A percentile compares a stretch with the other conserved stretches of the same genome.
phyloP scores from a whole-genome alignment of 1,140 invertebrate genomes.

The Campoletis sonorensis region DNA sequence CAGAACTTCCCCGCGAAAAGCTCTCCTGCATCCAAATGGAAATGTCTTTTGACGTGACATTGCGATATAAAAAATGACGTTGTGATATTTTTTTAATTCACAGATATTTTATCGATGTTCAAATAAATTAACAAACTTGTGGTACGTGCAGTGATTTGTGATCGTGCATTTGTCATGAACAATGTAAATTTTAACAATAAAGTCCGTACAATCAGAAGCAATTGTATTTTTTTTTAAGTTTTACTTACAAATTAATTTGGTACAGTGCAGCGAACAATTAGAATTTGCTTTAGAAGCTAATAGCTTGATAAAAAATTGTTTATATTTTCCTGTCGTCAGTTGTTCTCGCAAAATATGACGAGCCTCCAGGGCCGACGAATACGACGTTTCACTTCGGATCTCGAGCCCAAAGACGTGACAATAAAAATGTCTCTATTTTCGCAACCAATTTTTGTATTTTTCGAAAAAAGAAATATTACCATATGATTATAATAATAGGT shows the following conservation, averaged over 20 bases:
- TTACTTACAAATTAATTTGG: background rate
- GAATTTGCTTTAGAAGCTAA: too few species aligned
- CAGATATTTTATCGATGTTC: background rate
- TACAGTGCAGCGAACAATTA: background rate
- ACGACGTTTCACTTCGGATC: background rate
- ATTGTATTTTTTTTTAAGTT: background rate
- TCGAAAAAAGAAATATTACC: background rate
- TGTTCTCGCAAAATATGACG: background rate
- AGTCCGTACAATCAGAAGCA: background rate
- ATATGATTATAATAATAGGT: constrained; percentile 7
- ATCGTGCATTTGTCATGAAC: background rate
- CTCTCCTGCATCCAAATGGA: background rate
- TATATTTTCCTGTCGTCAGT: background rate
- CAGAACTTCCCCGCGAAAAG: background rate
- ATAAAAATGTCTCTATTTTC: background rate
- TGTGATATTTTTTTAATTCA: constrained; percentile 7
- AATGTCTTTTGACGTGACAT: background rate
- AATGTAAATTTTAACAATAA: background rate
- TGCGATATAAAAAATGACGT: background rate
- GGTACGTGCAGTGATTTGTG: background rate
- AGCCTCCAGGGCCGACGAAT: background rate
- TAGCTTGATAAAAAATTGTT: too few species aligned
- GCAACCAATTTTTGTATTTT: background rate
- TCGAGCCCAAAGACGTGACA: background rate
- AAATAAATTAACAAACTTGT: background rate